Evolutionary conservation across 2,113 vertebrate genomes (phyloP).

Genomic region (Cyprinodon tularosa): DNA sequence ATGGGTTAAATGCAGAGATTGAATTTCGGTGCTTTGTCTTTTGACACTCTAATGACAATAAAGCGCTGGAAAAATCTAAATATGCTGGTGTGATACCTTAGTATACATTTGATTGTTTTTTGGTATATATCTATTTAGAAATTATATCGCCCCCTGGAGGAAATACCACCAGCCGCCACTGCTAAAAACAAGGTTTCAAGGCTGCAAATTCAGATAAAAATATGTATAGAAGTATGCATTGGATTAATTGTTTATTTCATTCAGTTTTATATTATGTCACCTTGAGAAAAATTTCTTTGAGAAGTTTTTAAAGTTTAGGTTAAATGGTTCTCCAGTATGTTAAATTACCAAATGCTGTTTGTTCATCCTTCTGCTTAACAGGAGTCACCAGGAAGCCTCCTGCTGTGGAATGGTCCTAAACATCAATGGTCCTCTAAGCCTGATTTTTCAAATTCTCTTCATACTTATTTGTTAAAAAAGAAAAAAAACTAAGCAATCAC

Average conservation of each 20-base stretch:
- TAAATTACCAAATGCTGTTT: conserved; percentile 17
- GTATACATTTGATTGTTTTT: too few relatives aligned
- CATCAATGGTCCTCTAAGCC: conserved; percentile 18
- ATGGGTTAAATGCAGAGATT: too few relatives aligned
- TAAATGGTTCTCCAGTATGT: conserved; percentile 8
- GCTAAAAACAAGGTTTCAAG: not conserved
- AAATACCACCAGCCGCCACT: too few relatives aligned
- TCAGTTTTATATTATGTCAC: not conserved
- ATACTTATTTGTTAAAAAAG: conserved; percentile 58
- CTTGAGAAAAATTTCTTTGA: not conserved
- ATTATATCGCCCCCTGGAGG: too few relatives aligned
- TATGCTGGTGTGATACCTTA: too few relatives aligned
- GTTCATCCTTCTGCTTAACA: conserved; percentile 29
- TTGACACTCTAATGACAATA: too few relatives aligned
- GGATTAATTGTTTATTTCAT: too few relatives aligned
- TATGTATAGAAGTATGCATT: not conserved
- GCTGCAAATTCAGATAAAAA: not conserved
- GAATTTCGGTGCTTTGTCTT: too few relatives aligned
- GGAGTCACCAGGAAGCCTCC: conserved; percentile 62
- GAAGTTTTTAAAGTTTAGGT: not conserved
- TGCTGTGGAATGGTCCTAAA: conserved; percentile 39
- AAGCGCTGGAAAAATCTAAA: too few relatives aligned
- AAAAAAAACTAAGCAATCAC: not conserved
- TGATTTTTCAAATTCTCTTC: conserved; percentile 26
- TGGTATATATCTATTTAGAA: too few relatives aligned